Evolutionary conservation across 53 echinoderm and acorn worm species (phyloP), one percentile per base, ranked within the genome.

Genomic region (Antedon mediterranea): DNA sequence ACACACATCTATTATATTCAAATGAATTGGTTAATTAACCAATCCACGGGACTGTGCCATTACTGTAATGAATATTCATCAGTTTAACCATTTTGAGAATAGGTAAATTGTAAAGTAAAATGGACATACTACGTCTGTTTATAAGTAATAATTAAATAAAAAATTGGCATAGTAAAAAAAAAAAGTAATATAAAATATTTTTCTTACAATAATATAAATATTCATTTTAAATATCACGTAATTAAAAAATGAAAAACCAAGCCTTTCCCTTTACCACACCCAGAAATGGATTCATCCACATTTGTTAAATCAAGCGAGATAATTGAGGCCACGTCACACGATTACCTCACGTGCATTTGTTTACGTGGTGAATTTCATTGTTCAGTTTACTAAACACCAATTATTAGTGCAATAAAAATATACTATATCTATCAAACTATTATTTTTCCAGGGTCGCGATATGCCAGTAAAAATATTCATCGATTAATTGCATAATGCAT

Each of bases 1-100:
- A 44, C 32, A 70, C 85, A 11, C 2, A 57, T 57, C 57, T 57
- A 57, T 57, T 57, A 57, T 57, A 57, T 57, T 57, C 57, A 57
- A 57, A 57, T 57, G 57, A 57, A 15, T 57, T 57, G 57, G 11
- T 57, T 8, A 23, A 57, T 57, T 8, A 57, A 57, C 57, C 57
- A 57, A 57, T 57, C 57, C 57, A 57, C 9, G 23, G 57, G 57
- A 57, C 2, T 57, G 15, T 15, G 23, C 57, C 9, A 11, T 57
- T 18, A 13, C 57, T 57, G 57, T 1, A n/a, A 9, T 57, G 57
- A 18, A 11, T 57, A 57, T 57, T 57, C 57, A 57, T 18, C 57
- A 57, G 23, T 26, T 8, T 57, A 15, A 15, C 57, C 20, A 57
- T 57, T 57, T 23, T 23, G 20, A 57, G 9, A 57, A 11, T 57